Evolutionary conservation across 2,888 invertebrate genomes (phyloP).

Genomic region (Mamestra brassicae): DNA sequence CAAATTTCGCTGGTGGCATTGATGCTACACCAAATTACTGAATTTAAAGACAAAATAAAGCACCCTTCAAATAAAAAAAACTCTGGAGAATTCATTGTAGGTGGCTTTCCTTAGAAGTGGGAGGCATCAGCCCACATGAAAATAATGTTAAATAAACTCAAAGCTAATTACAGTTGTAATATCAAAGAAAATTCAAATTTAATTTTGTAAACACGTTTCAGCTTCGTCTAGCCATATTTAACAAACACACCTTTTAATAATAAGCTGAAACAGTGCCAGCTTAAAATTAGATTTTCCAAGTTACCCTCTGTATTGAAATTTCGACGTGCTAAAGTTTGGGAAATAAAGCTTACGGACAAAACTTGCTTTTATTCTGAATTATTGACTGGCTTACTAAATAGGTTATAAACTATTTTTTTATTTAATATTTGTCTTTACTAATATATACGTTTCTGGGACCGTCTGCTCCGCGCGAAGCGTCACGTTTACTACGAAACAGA

Average conservation of each 20-base stretch:
- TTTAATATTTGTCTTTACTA: too few species aligned
- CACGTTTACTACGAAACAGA: too few species aligned
- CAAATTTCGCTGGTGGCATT: too few species aligned
- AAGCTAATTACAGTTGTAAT: neutral
- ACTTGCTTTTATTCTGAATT: conserved; percentile 26
- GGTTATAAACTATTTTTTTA: neutral
- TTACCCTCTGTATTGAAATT: conserved; percentile 20
- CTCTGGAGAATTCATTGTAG: neutral
- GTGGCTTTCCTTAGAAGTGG: too few species aligned
- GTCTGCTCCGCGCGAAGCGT: too few species aligned
- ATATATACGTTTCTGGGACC: too few species aligned
- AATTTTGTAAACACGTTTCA: neutral
- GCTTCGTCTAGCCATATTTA: conserved; percentile 3
- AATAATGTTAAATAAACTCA: neutral
- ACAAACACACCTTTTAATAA: neutral
- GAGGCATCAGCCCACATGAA: neutral
- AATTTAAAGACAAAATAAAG: too few species aligned
- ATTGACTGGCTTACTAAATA: conserved; percentile 5
- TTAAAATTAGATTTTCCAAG: conserved; percentile 4
- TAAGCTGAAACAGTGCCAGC: neutral
- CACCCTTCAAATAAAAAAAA: neutral
- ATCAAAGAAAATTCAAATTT: neutral
- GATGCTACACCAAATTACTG: too few species aligned
- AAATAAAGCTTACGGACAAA: conserved; percentile 27
- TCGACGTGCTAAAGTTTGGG: conserved; percentile 27